Evolutionary conservation across 2,888 invertebrate species (phyloP).

Genomic region (Parochlus steinenii): DNA sequence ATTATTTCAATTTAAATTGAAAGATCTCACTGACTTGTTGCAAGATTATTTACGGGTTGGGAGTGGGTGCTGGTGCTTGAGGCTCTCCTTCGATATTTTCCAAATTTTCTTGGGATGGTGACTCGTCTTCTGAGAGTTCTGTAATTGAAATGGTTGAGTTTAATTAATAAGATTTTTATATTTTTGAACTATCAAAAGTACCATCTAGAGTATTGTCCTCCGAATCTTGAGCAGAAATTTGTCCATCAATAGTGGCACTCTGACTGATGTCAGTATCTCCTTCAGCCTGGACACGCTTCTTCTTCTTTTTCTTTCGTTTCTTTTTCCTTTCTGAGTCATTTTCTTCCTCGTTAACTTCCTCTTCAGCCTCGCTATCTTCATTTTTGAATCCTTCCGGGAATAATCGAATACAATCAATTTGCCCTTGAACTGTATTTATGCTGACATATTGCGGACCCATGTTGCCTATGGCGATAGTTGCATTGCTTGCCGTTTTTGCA

Average conservation of each 20-base stretch:
- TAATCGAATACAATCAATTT: conserved; percentile 43
- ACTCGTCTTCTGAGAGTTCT: conserved; percentile 8
- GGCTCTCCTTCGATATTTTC: not conserved
- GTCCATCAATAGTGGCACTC: conserved; percentile 8
- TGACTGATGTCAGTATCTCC: conserved; percentile 9
- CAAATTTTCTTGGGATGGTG: not conserved
- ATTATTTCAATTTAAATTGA: too few species aligned
- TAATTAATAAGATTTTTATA: not conserved
- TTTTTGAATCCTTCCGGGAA: conserved; percentile 50
- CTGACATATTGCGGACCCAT: conserved; percentile 54
- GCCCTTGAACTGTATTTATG: conserved; percentile 44
- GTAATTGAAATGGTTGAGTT: conserved; percentile 1
- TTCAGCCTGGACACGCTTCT: conserved; percentile 9
- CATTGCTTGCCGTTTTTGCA: conserved; percentile 42
- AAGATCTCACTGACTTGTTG: too few species aligned
- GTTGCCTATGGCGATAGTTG: conserved; percentile 42
- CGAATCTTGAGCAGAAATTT: conserved; percentile 7
- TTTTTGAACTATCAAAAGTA: not conserved
- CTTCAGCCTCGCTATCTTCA: conserved; percentile 29
- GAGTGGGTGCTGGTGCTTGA: conserved; percentile 4
- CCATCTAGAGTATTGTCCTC: conserved; percentile 11
- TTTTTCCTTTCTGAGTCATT: conserved; percentile 5
- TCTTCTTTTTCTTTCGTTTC: conserved; percentile 1
- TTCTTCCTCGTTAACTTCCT: conserved; percentile 15
- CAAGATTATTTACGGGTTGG: conserved; percentile 1